Percentiles rank a stretch among this genome's conserved stretches.
phyloP scores from a whole-genome alignment of 30 jellyfish, hydroid and myxozoan genomes.

The Aurelia sp. region DNA sequence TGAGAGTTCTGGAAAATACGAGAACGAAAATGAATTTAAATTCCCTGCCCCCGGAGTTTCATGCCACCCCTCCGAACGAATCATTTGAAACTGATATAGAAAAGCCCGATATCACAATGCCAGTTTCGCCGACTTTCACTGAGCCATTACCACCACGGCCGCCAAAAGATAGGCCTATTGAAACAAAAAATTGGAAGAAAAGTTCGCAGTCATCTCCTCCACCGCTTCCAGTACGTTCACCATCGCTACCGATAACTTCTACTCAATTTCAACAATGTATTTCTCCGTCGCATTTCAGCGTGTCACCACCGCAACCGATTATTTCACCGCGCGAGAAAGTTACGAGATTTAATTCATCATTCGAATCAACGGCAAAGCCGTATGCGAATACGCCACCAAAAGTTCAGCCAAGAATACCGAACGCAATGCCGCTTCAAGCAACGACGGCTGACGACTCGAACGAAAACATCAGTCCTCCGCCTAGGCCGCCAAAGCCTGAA shows the following conservation, averaged over 20 bases:
- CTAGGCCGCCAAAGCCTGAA: slow-evolving; percentile 74
- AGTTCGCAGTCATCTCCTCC: slow-evolving; percentile 31
- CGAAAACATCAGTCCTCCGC: slow-evolving; percentile 55
- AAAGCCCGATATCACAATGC: neutral
- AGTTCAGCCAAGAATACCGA: slow-evolving; percentile 57
- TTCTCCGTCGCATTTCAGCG: neutral
- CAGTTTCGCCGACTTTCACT: slow-evolving; percentile 20
- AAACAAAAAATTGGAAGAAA: neutral
- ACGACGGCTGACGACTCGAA: neutral
- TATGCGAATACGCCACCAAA: slow-evolving; percentile 63
- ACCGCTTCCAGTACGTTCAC: slow-evolving; percentile 57
- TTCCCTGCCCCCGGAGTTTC: slow-evolving; percentile 67
- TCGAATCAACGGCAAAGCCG: neutral
- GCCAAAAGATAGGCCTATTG: slow-evolving; percentile 35
- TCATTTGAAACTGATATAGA: slow-evolving; percentile 17
- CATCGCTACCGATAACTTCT: slow-evolving; percentile 15
- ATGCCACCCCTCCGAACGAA: neutral
- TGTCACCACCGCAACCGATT: slow-evolving; percentile 12
- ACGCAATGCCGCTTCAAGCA: slow-evolving; percentile 22
- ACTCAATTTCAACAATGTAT: neutral
- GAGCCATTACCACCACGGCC: slow-evolving; percentile 47
- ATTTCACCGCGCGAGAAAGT: slow-evolving; percentile 7
- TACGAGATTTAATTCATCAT: neutral
- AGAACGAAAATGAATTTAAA: slow-evolving; percentile 39
- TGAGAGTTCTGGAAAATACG: slow-evolving; percentile 31